A percentile compares a stretch with the other conserved stretches of the same genome.
phyloP scores from a whole-genome alignment of 2,888 invertebrate species.

The Dysmachus trigonus region DNA sequence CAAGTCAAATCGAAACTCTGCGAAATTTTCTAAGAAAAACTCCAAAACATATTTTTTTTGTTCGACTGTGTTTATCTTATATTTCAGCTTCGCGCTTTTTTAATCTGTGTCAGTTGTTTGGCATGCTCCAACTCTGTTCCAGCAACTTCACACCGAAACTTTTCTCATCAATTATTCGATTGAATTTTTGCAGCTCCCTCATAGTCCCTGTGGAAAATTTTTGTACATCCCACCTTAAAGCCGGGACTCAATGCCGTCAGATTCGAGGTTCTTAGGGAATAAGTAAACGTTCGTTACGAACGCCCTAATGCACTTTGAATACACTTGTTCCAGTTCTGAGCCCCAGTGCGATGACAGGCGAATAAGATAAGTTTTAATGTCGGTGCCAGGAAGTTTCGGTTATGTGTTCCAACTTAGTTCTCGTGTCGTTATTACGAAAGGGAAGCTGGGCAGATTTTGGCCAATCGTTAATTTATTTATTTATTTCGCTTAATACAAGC shows the following conservation, averaged over 20 bases:
- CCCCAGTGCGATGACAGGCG: slow-evolving; percentile 8
- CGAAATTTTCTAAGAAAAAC: not conserved
- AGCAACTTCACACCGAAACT: not conserved
- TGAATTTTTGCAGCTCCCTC: slow-evolving; percentile 13
- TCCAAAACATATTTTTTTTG: not conserved
- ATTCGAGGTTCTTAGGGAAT: not conserved
- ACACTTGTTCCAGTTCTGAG: slow-evolving; percentile 6
- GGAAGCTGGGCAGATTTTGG: not conserved
- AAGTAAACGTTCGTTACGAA: slow-evolving; percentile 21
- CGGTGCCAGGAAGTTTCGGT: slow-evolving; percentile 36
- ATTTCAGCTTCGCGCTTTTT: not conserved
- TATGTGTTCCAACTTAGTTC: slow-evolving; percentile 13
- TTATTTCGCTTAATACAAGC: too few species aligned
- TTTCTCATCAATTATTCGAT: slow-evolving; percentile 39
- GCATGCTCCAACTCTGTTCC: not conserved
- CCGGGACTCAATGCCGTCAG: not conserved
- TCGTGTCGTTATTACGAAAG: not conserved
- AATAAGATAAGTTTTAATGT: slow-evolving; percentile 38
- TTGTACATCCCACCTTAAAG: not conserved
- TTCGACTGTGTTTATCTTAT: not conserved
- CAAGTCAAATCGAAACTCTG: not conserved
- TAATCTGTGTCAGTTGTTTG: not conserved
- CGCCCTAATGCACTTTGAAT: slow-evolving; percentile 36
- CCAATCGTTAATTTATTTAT: slow-evolving; percentile 31
- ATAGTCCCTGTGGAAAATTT: not conserved